Percentiles rank a stretch among this genome's conserved stretches.
These are phyloP conservation scores for Megalops atlanticus DNA, from an alignment of 2,113 vertebrate genomes.

Conservation along the genomic window DNA sequence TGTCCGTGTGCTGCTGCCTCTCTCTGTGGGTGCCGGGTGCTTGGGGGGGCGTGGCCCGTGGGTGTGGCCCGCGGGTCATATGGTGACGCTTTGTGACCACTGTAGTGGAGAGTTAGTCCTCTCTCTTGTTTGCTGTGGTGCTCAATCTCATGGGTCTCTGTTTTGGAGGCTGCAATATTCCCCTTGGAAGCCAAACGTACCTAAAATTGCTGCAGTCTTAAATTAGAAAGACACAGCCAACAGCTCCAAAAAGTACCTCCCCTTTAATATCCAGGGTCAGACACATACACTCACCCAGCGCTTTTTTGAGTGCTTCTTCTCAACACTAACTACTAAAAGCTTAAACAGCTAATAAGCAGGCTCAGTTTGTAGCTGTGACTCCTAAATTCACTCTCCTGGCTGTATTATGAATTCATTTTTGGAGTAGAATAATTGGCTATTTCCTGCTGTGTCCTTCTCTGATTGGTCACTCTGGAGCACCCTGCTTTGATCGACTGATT, in stretches of 20 bases:
- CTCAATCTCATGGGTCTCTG: conserved; percentile 51
- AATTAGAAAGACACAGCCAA: neutral
- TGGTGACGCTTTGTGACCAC: conserved; percentile 55
- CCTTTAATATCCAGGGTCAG: neutral
- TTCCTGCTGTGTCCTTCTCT: too few species aligned
- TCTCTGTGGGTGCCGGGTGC: conserved; percentile 47
- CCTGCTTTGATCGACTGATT: neutral
- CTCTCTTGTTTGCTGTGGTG: conserved; percentile 63
- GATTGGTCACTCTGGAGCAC: too few species aligned
- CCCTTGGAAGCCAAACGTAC: conserved; percentile 14
- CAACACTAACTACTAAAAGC: too few species aligned
- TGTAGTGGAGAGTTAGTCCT: conserved; percentile 50
- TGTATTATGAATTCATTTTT: neutral
- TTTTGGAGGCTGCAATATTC: conserved; percentile 68
- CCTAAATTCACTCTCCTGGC: neutral
- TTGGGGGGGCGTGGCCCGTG: conserved; percentile 38
- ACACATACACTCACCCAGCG: neutral
- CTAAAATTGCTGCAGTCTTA: conserved; percentile 27
- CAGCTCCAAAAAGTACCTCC: neutral
- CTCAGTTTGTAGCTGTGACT: neutral
- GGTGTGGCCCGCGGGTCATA: conserved; percentile 36
- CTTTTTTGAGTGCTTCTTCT: too few species aligned
- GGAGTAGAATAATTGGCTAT: neutral
- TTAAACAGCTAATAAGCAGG: too few species aligned
- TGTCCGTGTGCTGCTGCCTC: conserved; percentile 52